Evolutionary conservation across 2,113 vertebrate genomes (phyloP), one percentile per base, ranked within the genome.

Genomic region (Perccottus glenii): DNA sequence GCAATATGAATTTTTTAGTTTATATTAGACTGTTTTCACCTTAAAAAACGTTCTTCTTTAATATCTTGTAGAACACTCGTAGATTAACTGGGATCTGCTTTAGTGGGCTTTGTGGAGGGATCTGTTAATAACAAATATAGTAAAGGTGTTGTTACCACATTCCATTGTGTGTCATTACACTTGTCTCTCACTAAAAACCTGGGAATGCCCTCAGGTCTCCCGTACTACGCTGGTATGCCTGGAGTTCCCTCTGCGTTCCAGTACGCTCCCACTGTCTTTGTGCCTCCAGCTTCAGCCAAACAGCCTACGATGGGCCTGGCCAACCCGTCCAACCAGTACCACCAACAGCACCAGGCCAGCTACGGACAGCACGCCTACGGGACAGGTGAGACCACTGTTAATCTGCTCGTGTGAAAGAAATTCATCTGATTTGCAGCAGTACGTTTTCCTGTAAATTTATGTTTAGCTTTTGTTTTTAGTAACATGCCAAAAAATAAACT

Each of bases 171-270:
- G n/a, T 63, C 14, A 35, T 11, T 59, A 6, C 12, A 35, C n/a
- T n/a, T n/a, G n/a, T n/a, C n/a, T n/a, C n/a, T n/a, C n/a, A n/a
- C n/a, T n/a, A n/a, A n/a, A n/a, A n/a, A n/a, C 7, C 11, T 6
- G 2, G 64, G 2, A 3, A 27, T 9, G 6, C 43, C 8, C 60
- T 5, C 66, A 91, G 89, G 97, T 67, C 85, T 99, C 67, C 95
- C 98, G n/a, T 99, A 99, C 74, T 99, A 98, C 0, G 87, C 97
- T 5, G 94, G 96, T 3, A 35, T 96, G 81, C 95, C 95, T 0
- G 95, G 95, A 0, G 92, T 99, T 77, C 97, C 96, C 82, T 95
- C 94, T 67, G 94, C 96, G 66, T 99, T 99, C 90, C 98, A 98
- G 58, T 99, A 99, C 0, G 97, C 94, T 44, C 96, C 96, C 67